Conservation (phyloP, 2,797 vertebrate species). For the Crypturellus tataupa region DNA sequence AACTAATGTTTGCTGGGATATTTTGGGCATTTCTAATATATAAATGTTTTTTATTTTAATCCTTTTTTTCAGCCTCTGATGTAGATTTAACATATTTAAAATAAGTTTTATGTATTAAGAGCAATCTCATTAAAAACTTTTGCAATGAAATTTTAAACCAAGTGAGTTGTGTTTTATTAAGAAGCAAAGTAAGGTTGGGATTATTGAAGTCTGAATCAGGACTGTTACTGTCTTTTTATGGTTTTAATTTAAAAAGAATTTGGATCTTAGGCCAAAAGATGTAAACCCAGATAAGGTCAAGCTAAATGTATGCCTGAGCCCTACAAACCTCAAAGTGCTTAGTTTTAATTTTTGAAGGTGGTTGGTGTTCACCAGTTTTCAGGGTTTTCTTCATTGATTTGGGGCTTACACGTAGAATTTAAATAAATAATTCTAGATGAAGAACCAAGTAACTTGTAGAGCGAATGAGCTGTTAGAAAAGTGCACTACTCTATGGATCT, state of each 20-base stretch:
- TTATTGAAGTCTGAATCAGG: neutral
- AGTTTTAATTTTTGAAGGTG: neutral
- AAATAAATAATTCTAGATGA: neutral
- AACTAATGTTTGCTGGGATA: neutral
- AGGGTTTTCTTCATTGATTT: neutral
- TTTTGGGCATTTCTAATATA: neutral
- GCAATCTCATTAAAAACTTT: neutral
- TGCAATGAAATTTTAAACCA: neutral
- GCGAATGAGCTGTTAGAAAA: neutral
- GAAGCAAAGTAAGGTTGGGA: neutral
- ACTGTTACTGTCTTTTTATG: neutral
- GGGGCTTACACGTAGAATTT: neutral
- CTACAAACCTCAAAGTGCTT: neutral
- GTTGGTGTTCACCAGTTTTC: neutral
- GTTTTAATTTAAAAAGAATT: neutral
- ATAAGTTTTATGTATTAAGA: neutral
- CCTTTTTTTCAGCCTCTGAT: neutral
- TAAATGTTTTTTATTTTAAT: neutral
- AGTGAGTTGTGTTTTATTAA: neutral
- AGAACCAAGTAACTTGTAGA: neutral
- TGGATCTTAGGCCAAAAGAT: neutral
- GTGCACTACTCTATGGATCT: neutral
- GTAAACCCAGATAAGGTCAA: neutral
- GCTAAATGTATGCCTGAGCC: neutral
- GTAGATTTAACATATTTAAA: conserved; percentile 3